phyloP scores from a whole-genome alignment of 2,888 invertebrate genomes.

The Dolichopus griseipennis region DNA sequence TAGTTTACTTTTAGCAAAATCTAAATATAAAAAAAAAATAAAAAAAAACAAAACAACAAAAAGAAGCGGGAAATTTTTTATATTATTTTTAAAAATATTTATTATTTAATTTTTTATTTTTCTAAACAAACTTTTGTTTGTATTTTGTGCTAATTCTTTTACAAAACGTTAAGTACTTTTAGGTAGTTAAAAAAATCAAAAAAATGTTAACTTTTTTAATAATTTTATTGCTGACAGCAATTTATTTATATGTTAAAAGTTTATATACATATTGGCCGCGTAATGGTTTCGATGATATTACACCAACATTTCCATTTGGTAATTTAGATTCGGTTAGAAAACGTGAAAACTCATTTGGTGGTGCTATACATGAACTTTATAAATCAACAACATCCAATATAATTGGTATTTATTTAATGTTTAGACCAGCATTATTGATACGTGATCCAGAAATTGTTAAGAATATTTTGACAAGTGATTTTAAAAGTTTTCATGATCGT shows the following conservation, averaged over 20 bases:
- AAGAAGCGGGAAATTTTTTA: too few species aligned
- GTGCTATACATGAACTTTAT: slow-evolving; percentile 53
- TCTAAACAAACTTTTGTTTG: too few species aligned
- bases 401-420: slow-evolving; percentile 55
- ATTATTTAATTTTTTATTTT: too few species aligned
- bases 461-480: slow-evolving; percentile 53
- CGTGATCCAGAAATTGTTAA: slow-evolving; percentile 55
- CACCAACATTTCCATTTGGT: slow-evolving; percentile 56
- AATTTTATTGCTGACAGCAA: background rate
- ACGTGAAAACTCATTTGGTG: slow-evolving; percentile 51
- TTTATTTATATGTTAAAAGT: background rate
- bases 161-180: too few species aligned
- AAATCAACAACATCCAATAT: slow-evolving; percentile 35
- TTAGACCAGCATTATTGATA: slow-evolving; percentile 52
- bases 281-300: slow-evolving; percentile 48
- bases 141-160: too few species aligned
- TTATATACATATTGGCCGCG: slow-evolving; percentile 48
- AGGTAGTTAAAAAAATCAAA: too few species aligned
- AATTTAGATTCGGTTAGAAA: slow-evolving; percentile 49
- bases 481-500: slow-evolving; percentile 55
- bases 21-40: too few species aligned
- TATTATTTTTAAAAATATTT: too few species aligned
- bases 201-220: background rate
- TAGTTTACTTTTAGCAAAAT: too few species aligned
- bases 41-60: too few species aligned